Conservation (phyloP, 2,113 vertebrate species). For the Melospiza melodia region DNA sequence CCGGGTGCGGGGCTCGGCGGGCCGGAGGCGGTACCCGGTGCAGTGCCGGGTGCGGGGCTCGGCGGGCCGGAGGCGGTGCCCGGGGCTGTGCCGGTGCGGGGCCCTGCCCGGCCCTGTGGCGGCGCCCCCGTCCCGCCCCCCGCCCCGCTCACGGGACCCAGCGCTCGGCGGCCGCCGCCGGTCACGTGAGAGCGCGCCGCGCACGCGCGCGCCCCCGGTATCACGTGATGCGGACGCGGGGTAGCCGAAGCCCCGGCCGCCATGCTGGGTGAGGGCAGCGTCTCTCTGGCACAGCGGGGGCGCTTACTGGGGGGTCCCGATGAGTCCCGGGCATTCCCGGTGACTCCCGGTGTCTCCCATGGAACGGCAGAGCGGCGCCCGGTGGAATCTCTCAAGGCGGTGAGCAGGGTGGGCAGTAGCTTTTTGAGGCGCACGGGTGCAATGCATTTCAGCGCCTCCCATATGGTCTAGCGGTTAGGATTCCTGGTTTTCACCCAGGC, state of each 20-base stretch:
- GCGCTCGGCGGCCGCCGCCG: not conserved
- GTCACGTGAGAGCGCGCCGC: slow-evolving; percentile 22
- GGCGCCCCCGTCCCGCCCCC: no score
- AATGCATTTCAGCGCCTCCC: accelerated
- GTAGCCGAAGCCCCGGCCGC: accelerated
- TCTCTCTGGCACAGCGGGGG: accelerated
- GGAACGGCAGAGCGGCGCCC: accelerated
- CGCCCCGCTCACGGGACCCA: no score
- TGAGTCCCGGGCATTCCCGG: accelerated
- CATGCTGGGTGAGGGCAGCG: not conserved
- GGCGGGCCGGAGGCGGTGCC: no score
- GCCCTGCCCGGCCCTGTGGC: no score
- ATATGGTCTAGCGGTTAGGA: slow-evolving; percentile 87
- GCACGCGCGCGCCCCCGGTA: no score
- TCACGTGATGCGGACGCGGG: not conserved
- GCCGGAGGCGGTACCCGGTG: no score
- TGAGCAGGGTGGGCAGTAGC: accelerated
- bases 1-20: no score
- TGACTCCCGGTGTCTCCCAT: accelerated
- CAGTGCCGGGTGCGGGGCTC: no score
- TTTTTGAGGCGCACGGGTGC: accelerated
- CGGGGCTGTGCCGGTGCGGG: no score
- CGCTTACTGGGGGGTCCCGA: accelerated
- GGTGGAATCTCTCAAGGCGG: accelerated
- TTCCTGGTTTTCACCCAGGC: slow-evolving; percentile 87